phyloP scores from a whole-genome alignment of 2,113 vertebrate genomes.

The Myocastor coypus region DNA sequence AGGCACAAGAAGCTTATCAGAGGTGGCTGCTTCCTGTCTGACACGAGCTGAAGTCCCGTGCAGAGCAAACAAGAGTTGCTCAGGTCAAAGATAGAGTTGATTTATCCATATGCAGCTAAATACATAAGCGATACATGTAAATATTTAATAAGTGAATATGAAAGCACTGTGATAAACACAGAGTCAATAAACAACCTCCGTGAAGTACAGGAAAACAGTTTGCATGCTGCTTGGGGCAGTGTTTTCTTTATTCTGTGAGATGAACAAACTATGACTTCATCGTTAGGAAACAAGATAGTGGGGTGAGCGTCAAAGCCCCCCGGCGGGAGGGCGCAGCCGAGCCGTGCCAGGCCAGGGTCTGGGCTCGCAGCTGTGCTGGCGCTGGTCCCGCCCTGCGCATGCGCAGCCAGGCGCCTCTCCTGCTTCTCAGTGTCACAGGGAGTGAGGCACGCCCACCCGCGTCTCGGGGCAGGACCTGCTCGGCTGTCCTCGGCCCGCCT shows the following conservation, averaged over 20 bases:
- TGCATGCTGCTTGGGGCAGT: conserved; percentile 85
- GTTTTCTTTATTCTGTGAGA: conserved; percentile 88
- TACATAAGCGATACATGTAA: conserved; percentile 80
- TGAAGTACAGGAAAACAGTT: conserved; percentile 77
- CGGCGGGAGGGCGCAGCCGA: conserved; percentile 86
- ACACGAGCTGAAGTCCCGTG: conserved; percentile 73
- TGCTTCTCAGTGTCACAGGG: conserved; percentile 82
- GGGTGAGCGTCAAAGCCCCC: conserved; percentile 91
- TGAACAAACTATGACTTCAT: conserved; percentile 90
- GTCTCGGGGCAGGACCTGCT: conserved; percentile 64
- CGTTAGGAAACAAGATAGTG: conserved; percentile 90
- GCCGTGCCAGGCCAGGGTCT: conserved; percentile 89
- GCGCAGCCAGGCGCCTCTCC: conserved; percentile 86
- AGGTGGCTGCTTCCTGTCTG: conserved; percentile 80
- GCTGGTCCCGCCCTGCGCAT: conserved; percentile 86
- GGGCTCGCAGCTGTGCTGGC: conserved; percentile 88
- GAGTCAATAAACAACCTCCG: conserved; percentile 85
- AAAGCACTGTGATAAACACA: conserved; percentile 83
- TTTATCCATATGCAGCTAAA: conserved; percentile 77
- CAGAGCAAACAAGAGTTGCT: conserved; percentile 78
- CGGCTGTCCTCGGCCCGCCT: conserved; percentile 63
- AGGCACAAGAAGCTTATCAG: conserved; percentile 80
- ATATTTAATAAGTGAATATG: conserved; percentile 85
- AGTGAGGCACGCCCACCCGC: conserved; percentile 73
- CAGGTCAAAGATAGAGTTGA: conserved; percentile 81